Base-by-base conservation (phyloP, 2,113 vertebrate species). In the Chaenocephalus aceratus region DNA sequence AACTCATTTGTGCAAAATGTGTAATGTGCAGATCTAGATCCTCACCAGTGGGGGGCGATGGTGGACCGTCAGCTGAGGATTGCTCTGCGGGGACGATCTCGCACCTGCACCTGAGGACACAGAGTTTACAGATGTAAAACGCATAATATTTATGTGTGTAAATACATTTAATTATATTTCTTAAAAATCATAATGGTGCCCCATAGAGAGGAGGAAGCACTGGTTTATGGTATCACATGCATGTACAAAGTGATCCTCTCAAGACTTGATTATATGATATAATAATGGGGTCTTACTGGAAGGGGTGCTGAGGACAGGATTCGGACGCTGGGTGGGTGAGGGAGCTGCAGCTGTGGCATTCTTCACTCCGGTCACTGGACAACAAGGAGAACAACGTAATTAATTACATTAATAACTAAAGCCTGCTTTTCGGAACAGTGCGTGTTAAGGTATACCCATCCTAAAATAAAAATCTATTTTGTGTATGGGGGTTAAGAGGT, bases 281-380 rank as follows among this genome's bases (percentile, higher is more conserved):
- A 54, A 10, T 11, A 30, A 30, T 30, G 7, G 36, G 45, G 14
- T 53, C 92, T 93, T 91, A 95, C 95, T 94, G 80, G 44, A 88
- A 41, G 90, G 78, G 72, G 89, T 68, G 87, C 82, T 92, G 81
- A 88, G 67, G 56, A 92, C 77, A 21, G 91, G 83, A 23, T 86
- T 79, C 18, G 89, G 26, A 26, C 95, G 92, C 51, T 90, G 89
- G 26, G 71, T 79, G 10, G 84, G 48, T 7, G 88, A 85, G 6
- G 88, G 64, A 58, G 89, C 62, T 16, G 82, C 34, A 30, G 87
- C 67, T n/a, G 89, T 77, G 64, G 89, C 85, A 8, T 62, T 92
- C 75, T 95, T 95, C 75, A 94, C 94, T 79, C 94, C 94, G 0
- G 94, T 96, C 56, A 96, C 95, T 96, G 80, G 54, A 60, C 14